Base-by-base conservation (phyloP, 2,888 invertebrate genomes). In the Plagodis dolabraria region DNA sequence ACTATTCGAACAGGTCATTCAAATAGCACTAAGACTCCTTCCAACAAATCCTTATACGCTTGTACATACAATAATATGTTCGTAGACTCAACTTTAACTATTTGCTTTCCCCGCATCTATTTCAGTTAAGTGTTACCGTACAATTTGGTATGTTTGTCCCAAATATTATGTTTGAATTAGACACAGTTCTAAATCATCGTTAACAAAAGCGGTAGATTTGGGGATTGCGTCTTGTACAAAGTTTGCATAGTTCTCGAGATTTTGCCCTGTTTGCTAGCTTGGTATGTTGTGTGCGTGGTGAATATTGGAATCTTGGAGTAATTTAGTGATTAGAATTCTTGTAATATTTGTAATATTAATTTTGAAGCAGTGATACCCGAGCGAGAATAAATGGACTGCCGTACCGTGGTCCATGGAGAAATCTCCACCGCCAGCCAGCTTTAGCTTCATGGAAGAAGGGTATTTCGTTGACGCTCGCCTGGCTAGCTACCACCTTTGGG, bases 161-260 rank as follows among this genome's bases (percentile, higher is more conserved):
- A 60, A 61, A 65, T 65, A 63, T 66, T 64, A 48, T 66, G 64
- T 67, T 69, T 64, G 63, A 57, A 61, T 65, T 67, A 54, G 54
- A 58, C 63, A 48, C 51, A 55, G 60, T 60, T 67, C 49, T 45
- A 61, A 63, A 61, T 59, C 63, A 60, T 59, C 63, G 60, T 64
- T 64, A 62, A 68, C 66, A 66, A 66, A 53, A 46, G 49, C 60
- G 50, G 36, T 45, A 43, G 61, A 65, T 64, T 66, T 61, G 43
- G 35, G 49, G 54, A 52, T 62, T 55, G 60, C 54, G 60, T 57
- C 62, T 60, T 57, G 49, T 57, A 35, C 58, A 61, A 70, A 75
- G 82, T 84, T 82, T 83, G 76, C 80, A 63, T 64, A 76, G 71
- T 77, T 73, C 84, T 85, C 71, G 79, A 85, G 81, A 82, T 78